phyloP scores from a whole-genome alignment of 2,888 invertebrate genomes.

The Schizaphis graminum region DNA sequence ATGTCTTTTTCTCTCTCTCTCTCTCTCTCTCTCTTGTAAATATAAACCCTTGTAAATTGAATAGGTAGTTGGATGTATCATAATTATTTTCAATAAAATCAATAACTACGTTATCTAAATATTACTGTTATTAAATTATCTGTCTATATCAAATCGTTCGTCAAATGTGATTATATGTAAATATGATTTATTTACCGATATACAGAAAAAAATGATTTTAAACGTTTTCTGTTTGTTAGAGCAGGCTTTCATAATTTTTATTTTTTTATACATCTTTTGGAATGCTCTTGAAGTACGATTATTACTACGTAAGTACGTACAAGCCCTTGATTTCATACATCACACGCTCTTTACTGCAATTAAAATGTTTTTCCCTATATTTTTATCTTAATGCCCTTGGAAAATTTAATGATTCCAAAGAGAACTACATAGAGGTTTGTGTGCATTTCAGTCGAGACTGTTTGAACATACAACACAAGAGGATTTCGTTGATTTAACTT shows the following conservation, averaged over 20 bases:
- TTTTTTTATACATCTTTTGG: neutral
- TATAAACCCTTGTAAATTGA: neutral
- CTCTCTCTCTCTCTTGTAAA: neutral
- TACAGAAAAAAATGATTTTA: neutral
- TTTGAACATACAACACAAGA: neutral
- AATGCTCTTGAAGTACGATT: neutral
- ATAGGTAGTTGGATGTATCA: neutral
- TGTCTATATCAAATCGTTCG: neutral
- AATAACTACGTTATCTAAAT: neutral
- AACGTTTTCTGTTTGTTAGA: neutral
- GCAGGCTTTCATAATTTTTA: neutral
- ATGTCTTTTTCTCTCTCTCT: neutral
- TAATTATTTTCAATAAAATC: neutral
- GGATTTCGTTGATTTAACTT: slow-evolving; percentile 23
- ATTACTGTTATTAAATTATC: neutral
- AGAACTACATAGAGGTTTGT: neutral
- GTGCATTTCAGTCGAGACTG: neutral
- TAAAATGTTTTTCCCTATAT: slow-evolving; percentile 7
- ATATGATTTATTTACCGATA: neutral
- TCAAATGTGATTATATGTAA: neutral
- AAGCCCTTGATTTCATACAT: slow-evolving; percentile 21
- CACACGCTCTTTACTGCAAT: neutral
- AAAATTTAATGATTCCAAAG: slow-evolving; percentile 26
- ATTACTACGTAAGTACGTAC: neutral
- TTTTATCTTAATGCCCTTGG: neutral